Base-by-base conservation (phyloP, 2,888 invertebrate genomes). In the Zygothrica quintamaculata region DNA sequence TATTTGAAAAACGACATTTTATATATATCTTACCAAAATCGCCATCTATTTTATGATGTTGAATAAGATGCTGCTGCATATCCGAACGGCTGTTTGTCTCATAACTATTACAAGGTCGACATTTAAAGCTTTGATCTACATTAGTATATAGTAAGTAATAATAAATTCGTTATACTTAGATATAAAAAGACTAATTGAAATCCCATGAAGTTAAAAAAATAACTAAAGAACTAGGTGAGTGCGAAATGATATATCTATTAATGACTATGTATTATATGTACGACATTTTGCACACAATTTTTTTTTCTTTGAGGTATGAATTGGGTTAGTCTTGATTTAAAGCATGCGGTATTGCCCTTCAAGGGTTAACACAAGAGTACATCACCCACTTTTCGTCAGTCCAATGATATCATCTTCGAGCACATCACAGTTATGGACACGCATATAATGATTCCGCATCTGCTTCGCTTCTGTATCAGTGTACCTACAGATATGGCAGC, bases 41-140 rank as follows among this genome's bases (percentile, higher is more conserved):
- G 0, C 81, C 77, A 25, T 77, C 77, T 26, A 84, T 80, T 37
- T 74, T 77, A 36, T 88, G 88, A 39, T 78, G 70, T 5, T 82
- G 47, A 3, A 74, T 68, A 0, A 88, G 71, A 74, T 88, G 88
- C 11, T 66, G 66, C n/a, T 85, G 81, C 68, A 88, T 84, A 12
- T 74, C 73, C 3, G 47, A 13, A 13, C 80, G 74, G n/a, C 65
- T 65, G n/a, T 78, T 76, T 1, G 82, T 81, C 25, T 67, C 77
- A 50, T 68, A 84, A 37, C 62, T 76, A 34, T 84, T 81, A 26
- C 82, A 84, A 3, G 81, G 85, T 9, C 87, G 68, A 11, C 82
- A 84, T 15, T 86, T 81, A 26, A 81, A 81, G 39, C 72, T 85
- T 69, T 82, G 80, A 77, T 81, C 80, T 81, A 25, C n/a, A 5